Evolutionary conservation across 2,888 invertebrate species (phyloP).

Genomic region (Dasypolia templi): DNA sequence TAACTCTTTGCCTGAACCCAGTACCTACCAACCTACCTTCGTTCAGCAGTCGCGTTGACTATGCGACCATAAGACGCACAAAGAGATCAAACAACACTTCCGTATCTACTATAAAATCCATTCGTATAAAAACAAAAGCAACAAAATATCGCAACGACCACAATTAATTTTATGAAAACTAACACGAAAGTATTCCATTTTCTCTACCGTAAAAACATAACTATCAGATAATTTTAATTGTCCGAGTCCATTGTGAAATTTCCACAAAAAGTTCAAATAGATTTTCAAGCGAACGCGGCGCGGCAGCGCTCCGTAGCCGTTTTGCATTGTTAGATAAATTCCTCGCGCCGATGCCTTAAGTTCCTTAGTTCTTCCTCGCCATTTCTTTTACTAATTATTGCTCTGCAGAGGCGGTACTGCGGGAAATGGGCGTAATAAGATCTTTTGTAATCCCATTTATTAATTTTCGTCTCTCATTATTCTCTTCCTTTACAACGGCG

Average conservation of each 20-base stretch:
- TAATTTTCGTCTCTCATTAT: constrained; percentile 77
- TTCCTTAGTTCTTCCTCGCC: constrained; percentile 69
- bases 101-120: neutral
- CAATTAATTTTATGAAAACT: neutral
- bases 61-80: too few species aligned
- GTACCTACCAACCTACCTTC: neutral
- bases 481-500: constrained; percentile 71
- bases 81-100: neutral
- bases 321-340: constrained; percentile 64
- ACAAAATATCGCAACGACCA: neutral
- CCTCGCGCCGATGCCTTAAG: constrained; percentile 53
- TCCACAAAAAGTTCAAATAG: constrained; percentile 56
- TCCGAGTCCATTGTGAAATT: constrained; percentile 44
- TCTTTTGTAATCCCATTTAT: constrained; percentile 83
- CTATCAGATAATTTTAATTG: constrained; percentile 58
- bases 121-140: neutral
- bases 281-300: constrained; percentile 39
- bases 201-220: constrained; percentile 32
- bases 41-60: too few species aligned
- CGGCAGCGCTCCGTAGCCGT: constrained; percentile 24
- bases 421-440: constrained; percentile 85
- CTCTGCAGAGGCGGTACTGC: constrained; percentile 76
- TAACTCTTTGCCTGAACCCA: neutral
- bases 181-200: neutral
- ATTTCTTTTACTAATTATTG: constrained; percentile 84